These are phyloP conservation scores for Polymixis lichenea DNA, from an alignment of 2,888 invertebrate genomes.

Conservation along the genomic window DNA sequence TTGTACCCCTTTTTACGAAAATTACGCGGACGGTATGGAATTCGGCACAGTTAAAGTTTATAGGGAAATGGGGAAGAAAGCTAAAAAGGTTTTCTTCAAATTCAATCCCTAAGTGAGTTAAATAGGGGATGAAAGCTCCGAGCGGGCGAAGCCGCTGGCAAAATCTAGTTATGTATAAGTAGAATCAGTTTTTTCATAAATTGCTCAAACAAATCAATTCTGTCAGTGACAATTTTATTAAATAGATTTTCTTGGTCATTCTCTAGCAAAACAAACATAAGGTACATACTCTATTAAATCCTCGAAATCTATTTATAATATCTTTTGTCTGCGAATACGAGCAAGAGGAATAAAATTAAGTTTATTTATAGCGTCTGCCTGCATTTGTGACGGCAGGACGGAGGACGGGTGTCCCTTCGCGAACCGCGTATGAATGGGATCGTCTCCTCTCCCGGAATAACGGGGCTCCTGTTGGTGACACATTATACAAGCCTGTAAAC, in stretches of 20 bases:
- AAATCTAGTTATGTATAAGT: too few species aligned
- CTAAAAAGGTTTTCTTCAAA: too few species aligned
- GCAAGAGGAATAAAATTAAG: conserved; percentile 61
- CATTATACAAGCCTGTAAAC: conserved; percentile 22
- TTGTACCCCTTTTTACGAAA: too few species aligned
- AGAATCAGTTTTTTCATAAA: too few species aligned
- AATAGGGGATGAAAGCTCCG: too few species aligned
- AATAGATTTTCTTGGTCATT: neutral
- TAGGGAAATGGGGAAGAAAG: too few species aligned
- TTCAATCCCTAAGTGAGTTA: too few species aligned
- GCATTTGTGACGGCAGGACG: conserved; percentile 53
- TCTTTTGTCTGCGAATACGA: conserved; percentile 54
- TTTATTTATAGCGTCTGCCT: conserved; percentile 65
- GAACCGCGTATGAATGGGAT: conserved; percentile 58
- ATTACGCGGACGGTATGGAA: too few species aligned
- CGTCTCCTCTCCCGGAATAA: conserved; percentile 64
- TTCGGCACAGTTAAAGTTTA: too few species aligned
- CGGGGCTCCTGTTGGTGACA: conserved; percentile 54
- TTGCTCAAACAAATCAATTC: too few species aligned
- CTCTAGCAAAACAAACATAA: neutral
- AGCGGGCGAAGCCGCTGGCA: too few species aligned
- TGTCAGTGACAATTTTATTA: too few species aligned
- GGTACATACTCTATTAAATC: conserved; percentile 22
- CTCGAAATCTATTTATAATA: conserved; percentile 40
- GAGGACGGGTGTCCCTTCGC: conserved; percentile 48